A percentile compares a stretch with the other conserved stretches of the same genome.
Conservation (phyloP, 2,113 vertebrate genomes). For the Hydropotes inermis region DNA sequence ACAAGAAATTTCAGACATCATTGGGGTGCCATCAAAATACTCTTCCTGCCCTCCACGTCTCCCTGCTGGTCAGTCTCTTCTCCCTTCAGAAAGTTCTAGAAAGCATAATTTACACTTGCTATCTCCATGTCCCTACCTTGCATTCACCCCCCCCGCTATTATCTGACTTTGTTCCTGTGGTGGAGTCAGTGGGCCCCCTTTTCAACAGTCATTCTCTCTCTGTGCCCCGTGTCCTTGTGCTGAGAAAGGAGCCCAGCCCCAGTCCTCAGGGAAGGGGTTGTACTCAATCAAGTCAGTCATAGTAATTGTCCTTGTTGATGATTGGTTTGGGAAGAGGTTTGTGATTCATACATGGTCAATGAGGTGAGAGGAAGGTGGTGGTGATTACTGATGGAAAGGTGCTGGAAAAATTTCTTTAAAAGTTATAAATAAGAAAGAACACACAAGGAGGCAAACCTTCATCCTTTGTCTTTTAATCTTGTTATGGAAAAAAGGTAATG, state of each 20-base stretch:
- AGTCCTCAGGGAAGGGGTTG: neutral
- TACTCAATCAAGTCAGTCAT: neutral
- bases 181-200: neutral
- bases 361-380: neutral
- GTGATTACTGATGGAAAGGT: neutral
- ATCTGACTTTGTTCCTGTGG: neutral
- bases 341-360: neutral
- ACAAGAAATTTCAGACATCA: neutral
- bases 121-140: neutral
- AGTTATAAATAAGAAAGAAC: neutral
- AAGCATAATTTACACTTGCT: neutral
- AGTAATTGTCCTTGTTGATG: neutral
- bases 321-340: neutral
- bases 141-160: neutral
- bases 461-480: neutral
- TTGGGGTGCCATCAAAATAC: neutral
- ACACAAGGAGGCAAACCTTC: neutral
- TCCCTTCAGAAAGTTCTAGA: neutral
- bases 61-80: neutral
- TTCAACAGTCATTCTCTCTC: neutral
- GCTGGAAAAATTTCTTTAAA: neutral
- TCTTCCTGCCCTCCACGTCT: neutral
- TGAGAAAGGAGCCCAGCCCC: neutral
- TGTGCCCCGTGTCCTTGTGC: neutral
- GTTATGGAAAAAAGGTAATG: neutral